Base-by-base conservation (phyloP, 1,140 invertebrate genomes). In the Drosophila burlai region DNA sequence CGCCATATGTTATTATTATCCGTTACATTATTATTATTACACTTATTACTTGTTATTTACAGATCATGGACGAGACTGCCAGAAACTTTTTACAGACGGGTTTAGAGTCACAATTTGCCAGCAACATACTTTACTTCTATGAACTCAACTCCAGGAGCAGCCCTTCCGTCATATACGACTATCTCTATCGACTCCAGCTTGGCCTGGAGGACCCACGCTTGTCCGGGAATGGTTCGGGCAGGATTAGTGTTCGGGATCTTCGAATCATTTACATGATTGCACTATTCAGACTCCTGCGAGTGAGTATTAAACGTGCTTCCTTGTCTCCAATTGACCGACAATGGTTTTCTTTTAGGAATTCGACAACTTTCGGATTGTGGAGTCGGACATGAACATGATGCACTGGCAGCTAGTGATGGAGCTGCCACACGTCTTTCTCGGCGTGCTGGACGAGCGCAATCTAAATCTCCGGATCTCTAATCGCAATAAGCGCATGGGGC, bases 391-490 rank as follows among this genome's bases (percentile, higher is more conserved):
- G 54, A 18, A 34, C 11, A 15, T 42, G 1, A 16, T 68, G 49
- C 63, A 78, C 15, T 82, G 80, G 74, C 38, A 69, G 2, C n/a
- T 82, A 1, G 8, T 52, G 11, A 4, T 82, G 2, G 74, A 74
- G 36, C 24, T 82, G 4, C 1, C 6, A 4, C 13, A 38, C 15
- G 18, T 59, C 18, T 61, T 52, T 9, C 7, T 64, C 7, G 45
- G 58, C 4, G 6, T 63, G 4, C n/a, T 24, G 4, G 15, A 59
- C 5, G 13, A 42, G n/a, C 7, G 8, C 1, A 1, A 13, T 0
- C 1, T 40, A 3, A 24, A 16, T 40, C 5, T 3, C 0, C 36
- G 36, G 4, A 42, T 9, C 1, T 5, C 2, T 1, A 63, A 77
- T 2, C 42, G 26, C 1, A 15, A 67, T 1, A 78, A 54, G 29